These are phyloP conservation scores for Fregata magnificens DNA, from an alignment of 2,113 vertebrate genomes.

Conservation along the genomic window DNA sequence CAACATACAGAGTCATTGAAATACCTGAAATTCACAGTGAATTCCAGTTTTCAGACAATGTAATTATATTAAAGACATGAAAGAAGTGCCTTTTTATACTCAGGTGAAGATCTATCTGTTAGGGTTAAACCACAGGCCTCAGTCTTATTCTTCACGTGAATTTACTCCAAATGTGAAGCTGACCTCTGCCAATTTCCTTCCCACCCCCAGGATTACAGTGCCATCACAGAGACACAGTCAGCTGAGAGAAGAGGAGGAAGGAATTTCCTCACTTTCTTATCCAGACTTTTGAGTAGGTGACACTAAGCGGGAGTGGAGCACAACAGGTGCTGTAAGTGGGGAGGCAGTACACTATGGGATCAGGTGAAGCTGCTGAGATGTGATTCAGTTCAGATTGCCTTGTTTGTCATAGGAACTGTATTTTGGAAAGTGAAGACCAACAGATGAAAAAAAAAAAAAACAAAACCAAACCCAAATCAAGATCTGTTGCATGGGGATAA, in stretches of 20 bases:
- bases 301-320: background rate
- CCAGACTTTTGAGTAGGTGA: slow-evolving; percentile 7
- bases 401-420: background rate
- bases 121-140: background rate
- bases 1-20: background rate
- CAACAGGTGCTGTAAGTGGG: background rate
- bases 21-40: background rate
- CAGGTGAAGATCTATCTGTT: background rate
- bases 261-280: slow-evolving; percentile 27
- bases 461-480: background rate
- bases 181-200: background rate
- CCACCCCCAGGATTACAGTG: background rate
- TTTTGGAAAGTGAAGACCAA: background rate
- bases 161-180: background rate
- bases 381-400: background rate
- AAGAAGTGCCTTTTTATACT: background rate
- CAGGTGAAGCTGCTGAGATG: background rate
- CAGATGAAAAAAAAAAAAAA: background rate
- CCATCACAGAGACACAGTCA: background rate
- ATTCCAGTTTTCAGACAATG: background rate
- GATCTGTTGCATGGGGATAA: background rate
- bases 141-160: background rate
- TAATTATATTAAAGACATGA: background rate
- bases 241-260: slow-evolving; percentile 25
- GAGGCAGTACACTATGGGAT: background rate